Evolutionary conservation across 2,113 vertebrate species (phyloP).

Genomic region (Varanus salvator): DNA sequence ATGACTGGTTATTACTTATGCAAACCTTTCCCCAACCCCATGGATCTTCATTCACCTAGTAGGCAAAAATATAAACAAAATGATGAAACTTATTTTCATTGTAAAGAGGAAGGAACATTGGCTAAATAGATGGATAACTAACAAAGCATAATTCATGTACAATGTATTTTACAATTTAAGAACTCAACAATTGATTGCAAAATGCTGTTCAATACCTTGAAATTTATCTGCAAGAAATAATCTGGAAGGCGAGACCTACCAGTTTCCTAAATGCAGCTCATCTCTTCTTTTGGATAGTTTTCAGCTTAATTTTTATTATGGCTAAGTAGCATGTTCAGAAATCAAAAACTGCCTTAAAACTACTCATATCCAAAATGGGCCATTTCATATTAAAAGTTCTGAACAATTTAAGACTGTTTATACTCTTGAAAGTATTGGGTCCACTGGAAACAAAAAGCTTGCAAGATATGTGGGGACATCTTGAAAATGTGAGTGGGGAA

Average conservation of each 20-base stretch:
- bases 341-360: not conserved
- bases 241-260: not conserved
- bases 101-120: not conserved
- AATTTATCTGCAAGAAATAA: not conserved
- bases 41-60: not conserved
- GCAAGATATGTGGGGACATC: not conserved
- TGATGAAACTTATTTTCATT: not conserved
- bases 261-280: not conserved
- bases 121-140: not conserved
- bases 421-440: not conserved
- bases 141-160: not conserved
- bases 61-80: not conserved
- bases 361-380: not conserved
- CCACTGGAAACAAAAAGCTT: not conserved
- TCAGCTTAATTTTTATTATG: slow-evolving; percentile 1
- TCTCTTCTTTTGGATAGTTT: slow-evolving; percentile 10
- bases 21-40: not conserved
- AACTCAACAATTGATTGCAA: no score
- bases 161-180: not conserved
- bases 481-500: not conserved
- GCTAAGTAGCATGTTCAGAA: not conserved
- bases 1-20: not conserved
- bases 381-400: not conserved
- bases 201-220: slow-evolving; percentile 5
- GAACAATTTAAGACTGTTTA: not conserved